Conservation (phyloP, 2,113 vertebrate genomes). For the Drymodes brunneopygia region DNA sequence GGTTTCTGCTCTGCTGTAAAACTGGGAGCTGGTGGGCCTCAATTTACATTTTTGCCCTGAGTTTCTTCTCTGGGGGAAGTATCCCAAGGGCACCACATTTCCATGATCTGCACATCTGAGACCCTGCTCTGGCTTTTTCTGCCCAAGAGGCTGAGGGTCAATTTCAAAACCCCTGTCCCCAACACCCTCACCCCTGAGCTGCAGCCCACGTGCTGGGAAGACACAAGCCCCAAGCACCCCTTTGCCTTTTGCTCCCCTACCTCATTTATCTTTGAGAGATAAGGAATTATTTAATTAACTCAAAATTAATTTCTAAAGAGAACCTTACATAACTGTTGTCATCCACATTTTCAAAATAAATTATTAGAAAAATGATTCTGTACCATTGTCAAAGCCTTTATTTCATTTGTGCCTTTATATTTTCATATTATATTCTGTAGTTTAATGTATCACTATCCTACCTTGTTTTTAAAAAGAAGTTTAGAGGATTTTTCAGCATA, state of each 20-base stretch:
- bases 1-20: not conserved
- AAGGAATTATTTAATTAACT: not conserved
- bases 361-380: not conserved
- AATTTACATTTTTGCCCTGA: not conserved
- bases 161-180: not conserved
- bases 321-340: not conserved
- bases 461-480: not conserved
- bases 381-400: not conserved
- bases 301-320: not conserved
- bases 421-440: not conserved
- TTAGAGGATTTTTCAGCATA: not conserved
- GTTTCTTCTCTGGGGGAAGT: not conserved
- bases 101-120: not conserved
- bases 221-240: rapidly evolving
- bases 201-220: rapidly evolving
- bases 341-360: not conserved
- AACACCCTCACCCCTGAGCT: rapidly evolving
- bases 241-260: not conserved
- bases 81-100: not conserved
- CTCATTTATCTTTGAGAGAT: not conserved
- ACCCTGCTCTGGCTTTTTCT: not conserved
- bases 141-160: not conserved
- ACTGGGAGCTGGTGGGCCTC: not conserved
- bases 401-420: not conserved
- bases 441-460: not conserved